These are phyloP conservation scores for Drosophila emarginata DNA, from an alignment of 2,888 invertebrate species.

Conservation along the genomic window DNA sequence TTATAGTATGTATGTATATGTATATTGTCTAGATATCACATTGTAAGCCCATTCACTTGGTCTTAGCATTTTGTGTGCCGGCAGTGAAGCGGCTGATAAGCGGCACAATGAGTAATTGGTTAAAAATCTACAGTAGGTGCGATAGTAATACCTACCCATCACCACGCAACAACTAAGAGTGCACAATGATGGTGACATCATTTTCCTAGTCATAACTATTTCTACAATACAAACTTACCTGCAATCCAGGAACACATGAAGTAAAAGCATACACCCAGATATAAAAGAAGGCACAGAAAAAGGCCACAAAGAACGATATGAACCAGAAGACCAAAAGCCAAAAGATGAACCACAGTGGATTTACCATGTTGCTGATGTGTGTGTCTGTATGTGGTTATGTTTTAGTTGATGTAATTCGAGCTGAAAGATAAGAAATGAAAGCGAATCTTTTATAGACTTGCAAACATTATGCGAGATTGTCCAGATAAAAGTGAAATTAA, in stretches of 20 bases:
- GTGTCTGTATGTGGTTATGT: constrained; percentile 16
- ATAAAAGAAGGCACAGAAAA: constrained; percentile 87
- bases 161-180: not conserved
- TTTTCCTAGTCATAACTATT: not conserved
- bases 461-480: not conserved
- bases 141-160: constrained; percentile 19
- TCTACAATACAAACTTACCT: constrained; percentile 84
- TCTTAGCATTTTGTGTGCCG: constrained; percentile 8
- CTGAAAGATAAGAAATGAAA: constrained; percentile 54
- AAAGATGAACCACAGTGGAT: constrained; percentile 86
- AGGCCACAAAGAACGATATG: constrained; percentile 87
- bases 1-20: not conserved
- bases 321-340: constrained; percentile 89
- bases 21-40: constrained; percentile 6
- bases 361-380: constrained; percentile 83
- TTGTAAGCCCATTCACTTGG: constrained; percentile 29
- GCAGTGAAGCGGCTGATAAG: constrained; percentile 27
- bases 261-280: constrained; percentile 87
- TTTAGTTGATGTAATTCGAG: constrained; percentile 22
- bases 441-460: constrained; percentile 9
- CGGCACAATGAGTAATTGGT: constrained; percentile 51
- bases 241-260: constrained; percentile 87
- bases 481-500: not conserved
- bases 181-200: constrained; percentile 11
- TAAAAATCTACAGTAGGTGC: constrained; percentile 30